phyloP scores from a whole-genome alignment of 2,113 vertebrate genomes.

The Tachuris rubrigastra region DNA sequence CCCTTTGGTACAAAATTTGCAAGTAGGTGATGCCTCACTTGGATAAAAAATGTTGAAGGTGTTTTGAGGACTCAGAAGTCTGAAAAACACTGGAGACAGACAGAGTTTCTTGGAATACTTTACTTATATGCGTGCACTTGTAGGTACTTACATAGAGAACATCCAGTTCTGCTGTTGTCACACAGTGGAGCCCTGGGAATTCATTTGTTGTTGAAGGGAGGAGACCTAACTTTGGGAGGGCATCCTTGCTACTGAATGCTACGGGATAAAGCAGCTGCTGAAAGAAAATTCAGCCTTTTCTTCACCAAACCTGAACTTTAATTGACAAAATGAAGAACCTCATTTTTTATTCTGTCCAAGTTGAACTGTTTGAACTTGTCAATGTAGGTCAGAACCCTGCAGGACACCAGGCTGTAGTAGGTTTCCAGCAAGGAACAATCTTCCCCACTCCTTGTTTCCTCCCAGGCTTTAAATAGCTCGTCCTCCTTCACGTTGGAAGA shows the following conservation, averaged over 20 bases:
- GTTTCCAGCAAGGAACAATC: conserved; percentile 83
- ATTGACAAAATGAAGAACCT: conserved; percentile 40
- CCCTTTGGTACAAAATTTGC: not conserved
- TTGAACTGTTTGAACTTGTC: conserved; percentile 78
- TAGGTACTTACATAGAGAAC: fast-evolving
- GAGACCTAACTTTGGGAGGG: not conserved
- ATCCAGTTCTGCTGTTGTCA: not conserved
- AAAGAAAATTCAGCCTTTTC: not conserved
- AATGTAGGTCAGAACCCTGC: conserved; percentile 87
- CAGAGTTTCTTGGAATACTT: not conserved
- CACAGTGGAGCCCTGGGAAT: not conserved
- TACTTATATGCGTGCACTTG: not conserved
- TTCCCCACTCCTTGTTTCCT: conserved; percentile 72
- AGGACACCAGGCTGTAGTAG: conserved; percentile 86
- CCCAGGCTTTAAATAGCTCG: conserved; percentile 79
- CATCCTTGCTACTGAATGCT: fast-evolving
- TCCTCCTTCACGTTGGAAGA: conserved; percentile 72
- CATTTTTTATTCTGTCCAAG: conserved; percentile 32
- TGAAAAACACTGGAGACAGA: not conserved
- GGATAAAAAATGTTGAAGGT: not conserved
- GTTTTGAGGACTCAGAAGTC: not conserved
- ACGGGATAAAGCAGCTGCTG: not conserved
- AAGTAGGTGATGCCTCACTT: not conserved
- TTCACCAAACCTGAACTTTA: not conserved
- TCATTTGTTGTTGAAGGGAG: not conserved